Evolutionary conservation across 2,113 vertebrate species (phyloP).

Genomic region (Scophthalmus maximus): DNA sequence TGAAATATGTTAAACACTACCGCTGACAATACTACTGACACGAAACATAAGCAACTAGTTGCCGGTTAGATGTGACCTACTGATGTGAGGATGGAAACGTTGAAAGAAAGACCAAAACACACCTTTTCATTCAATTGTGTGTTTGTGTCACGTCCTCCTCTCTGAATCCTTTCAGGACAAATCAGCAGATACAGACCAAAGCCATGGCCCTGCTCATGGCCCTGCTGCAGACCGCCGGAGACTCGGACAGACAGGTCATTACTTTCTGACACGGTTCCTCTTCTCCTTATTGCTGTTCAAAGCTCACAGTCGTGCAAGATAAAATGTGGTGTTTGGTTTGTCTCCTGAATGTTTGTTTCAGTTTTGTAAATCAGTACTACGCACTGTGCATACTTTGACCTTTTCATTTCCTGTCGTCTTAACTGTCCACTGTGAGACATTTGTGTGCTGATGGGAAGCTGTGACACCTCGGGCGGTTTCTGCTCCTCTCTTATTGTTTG

Average conservation of each 20-base stretch:
- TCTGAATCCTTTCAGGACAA: conserved; percentile 82
- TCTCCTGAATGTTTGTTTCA: conserved; percentile 3
- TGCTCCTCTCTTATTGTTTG: conserved; percentile 41
- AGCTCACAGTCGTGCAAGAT: neutral
- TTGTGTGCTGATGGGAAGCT: neutral
- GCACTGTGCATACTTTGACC: neutral
- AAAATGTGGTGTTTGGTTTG: neutral
- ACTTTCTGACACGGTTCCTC: conserved; percentile 1
- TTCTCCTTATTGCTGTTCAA: neutral
- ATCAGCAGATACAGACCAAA: conserved; percentile 94
- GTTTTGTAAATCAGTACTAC: neutral
- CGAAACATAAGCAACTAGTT: neutral
- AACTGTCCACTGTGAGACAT: neutral
- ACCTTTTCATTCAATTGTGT: neutral
- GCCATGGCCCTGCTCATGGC: conserved; percentile 96
- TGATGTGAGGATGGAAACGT: neutral
- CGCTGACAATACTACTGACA: neutral
- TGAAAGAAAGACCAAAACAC: neutral
- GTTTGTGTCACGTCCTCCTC: neutral
- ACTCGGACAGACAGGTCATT: conserved; percentile 83
- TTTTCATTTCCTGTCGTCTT: neutral
- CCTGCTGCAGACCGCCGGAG: conserved; percentile 87
- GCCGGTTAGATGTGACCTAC: neutral
- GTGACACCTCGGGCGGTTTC: neutral
- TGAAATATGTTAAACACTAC: conserved; percentile 3